Evolutionary conservation across 2,888 invertebrate genomes (phyloP), one percentile per base, ranked within the genome.

Genomic region (Drosophila nr. perissopoda): DNA sequence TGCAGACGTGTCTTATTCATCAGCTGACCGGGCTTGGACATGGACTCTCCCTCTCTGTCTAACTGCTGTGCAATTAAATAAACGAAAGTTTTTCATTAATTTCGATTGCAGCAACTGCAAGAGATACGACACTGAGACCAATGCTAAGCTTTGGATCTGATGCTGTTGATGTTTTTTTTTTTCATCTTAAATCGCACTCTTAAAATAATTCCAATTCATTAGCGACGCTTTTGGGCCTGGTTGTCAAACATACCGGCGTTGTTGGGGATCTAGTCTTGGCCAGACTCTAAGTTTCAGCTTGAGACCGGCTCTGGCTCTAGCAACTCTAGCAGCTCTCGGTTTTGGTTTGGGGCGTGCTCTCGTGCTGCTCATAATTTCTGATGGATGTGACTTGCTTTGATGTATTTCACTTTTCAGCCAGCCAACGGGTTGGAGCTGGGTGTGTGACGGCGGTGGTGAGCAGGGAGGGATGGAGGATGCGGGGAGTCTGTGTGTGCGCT

Each of bases 21-120:
- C 78, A 76, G 59, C 68, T 75, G 67, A 63, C 59, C 56, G 61
- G 54, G 54, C 78, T 56, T 54, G 78, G 53, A 65, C 74, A 49
- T 62, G 57, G 53, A 62, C 63, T 70, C 76, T 80, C 78, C 56
- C 76, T 76, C 76, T 81, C 53, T 69, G 87, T 77, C 82, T 71
- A 54, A 62, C 78, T 70, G 79, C 83, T 76, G 78, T 86, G 87
- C 89, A 86, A 86, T 86, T 86, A 86, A 86, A 86, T 84, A 87
- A 87, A 87, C 86, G 86, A 87, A 87, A 87, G 86, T 87, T 87
- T 87, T 87, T 84, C 82, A 89, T 89, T 89, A 87, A 82, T 81
- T 87, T 87, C 89, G 85, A 87, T 89, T 86, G 87, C 85, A 82
- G 73, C 66, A 65, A 71, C 74, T 80, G 73, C 81, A 76, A 71